phyloP scores from a whole-genome alignment of 2,888 invertebrate genomes.

The Andrena praecox region DNA sequence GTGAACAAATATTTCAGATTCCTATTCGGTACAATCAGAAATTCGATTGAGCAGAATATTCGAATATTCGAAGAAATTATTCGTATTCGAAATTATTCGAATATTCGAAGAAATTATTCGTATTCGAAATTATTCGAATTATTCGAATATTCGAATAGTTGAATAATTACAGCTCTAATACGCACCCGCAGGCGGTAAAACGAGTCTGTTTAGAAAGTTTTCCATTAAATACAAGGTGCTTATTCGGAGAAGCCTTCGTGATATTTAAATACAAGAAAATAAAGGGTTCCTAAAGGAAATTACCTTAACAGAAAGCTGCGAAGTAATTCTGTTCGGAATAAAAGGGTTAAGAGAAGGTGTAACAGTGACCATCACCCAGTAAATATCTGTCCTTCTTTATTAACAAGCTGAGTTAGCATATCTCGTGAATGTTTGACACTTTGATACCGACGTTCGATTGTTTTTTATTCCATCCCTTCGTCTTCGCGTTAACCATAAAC shows the following conservation, averaged over 20 bases:
- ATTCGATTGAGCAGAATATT: too few relatives aligned
- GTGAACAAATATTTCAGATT: too few relatives aligned
- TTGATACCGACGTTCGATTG: slow-evolving; percentile 52
- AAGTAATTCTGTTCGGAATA: not conserved
- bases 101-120: too few relatives aligned
- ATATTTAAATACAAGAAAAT: not conserved
- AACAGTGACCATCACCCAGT: not conserved
- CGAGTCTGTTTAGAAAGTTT: too few relatives aligned
- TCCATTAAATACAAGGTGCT: too few relatives aligned
- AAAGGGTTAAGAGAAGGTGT: not conserved
- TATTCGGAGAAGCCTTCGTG: not conserved
- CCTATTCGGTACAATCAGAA: too few relatives aligned
- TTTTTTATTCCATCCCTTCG: slow-evolving; percentile 19
- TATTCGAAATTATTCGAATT: too few relatives aligned
- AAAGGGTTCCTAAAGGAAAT: not conserved
- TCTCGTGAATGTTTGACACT: slow-evolving; percentile 51
- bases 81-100: too few relatives aligned
- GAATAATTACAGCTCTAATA: too few relatives aligned
- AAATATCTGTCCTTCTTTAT: slow-evolving; percentile 56
- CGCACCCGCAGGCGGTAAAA: too few relatives aligned
- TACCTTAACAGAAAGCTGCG: not conserved
- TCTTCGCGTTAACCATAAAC: slow-evolving; percentile 41
- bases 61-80: too few relatives aligned
- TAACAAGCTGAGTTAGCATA: slow-evolving; percentile 61
- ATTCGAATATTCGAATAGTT: too few relatives aligned